phyloP scores from a whole-genome alignment of 2,888 invertebrate genomes.

The Melipona bicolor region DNA sequence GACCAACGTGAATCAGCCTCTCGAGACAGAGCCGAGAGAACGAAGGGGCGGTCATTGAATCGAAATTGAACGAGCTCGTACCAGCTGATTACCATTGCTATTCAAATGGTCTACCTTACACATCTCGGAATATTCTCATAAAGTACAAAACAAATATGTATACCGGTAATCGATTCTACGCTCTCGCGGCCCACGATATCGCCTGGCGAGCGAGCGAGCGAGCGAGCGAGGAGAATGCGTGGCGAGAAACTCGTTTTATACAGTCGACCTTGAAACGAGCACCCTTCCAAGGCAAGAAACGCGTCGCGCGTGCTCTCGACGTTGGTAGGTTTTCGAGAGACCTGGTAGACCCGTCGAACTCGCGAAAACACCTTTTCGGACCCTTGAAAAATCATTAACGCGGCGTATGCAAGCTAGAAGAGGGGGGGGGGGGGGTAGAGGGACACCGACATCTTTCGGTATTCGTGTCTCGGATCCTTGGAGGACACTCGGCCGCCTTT shows the following conservation, averaged over 20 bases:
- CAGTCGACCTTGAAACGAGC: neutral
- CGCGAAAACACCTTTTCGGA: conserved; percentile 41
- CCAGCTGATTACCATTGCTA: neutral
- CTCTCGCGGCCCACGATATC: too few relatives aligned
- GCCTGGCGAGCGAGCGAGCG: too few relatives aligned
- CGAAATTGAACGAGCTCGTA: neutral
- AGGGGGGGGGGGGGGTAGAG: neutral
- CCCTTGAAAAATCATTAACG: conserved; percentile 47
- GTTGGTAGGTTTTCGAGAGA: neutral
- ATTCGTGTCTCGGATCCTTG: conserved; percentile 57
- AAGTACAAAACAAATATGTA: conserved; percentile 3
- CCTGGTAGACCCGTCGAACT: conserved; percentile 8
- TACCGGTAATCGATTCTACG: neutral
- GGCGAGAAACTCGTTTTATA: neutral
- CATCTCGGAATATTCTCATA: neutral
- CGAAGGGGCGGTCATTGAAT: neutral
- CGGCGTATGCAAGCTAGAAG: conserved; percentile 24
- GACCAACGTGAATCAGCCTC: neutral
- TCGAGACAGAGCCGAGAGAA: neutral
- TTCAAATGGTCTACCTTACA: neutral
- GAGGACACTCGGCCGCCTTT: conserved; percentile 57
- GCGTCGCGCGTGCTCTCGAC: neutral
- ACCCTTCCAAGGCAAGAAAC: neutral
- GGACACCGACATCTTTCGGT: conserved; percentile 38
- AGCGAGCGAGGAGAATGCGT: neutral